A percentile compares a stretch with the other conserved stretches of the same genome.
phyloP scores from a whole-genome alignment of 2,888 invertebrate genomes.

The Xylota segnis region DNA sequence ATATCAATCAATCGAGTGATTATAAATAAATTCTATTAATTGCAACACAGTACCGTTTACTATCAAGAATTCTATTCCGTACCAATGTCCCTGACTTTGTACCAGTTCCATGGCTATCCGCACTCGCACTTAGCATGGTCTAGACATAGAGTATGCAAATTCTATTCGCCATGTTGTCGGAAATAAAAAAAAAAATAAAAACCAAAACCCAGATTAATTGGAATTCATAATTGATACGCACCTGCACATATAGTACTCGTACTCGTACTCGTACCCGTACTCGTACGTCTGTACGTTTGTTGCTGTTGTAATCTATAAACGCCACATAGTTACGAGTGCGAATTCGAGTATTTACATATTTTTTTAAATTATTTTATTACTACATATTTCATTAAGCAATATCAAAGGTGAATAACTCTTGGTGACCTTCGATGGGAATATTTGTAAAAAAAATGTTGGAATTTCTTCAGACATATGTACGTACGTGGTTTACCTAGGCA shows the following conservation, averaged over 20 bases:
- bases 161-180: slow-evolving; percentile 50
- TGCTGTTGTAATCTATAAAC: slow-evolving; percentile 47
- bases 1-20: not conserved
- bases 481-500: not conserved
- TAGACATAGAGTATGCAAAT: slow-evolving; percentile 38
- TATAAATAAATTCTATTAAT: not conserved
- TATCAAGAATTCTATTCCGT: slow-evolving; percentile 57
- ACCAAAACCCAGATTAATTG: slow-evolving; percentile 27
- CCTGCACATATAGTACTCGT: not conserved
- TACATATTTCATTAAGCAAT: slow-evolving; percentile 38
- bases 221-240: slow-evolving; percentile 51
- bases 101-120: slow-evolving; percentile 60
- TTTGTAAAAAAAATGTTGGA: slow-evolving; percentile 32
- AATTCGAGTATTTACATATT: slow-evolving; percentile 29
- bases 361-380: slow-evolving; percentile 22
- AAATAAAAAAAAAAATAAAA: slow-evolving; percentile 42
- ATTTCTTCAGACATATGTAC: slow-evolving; percentile 31
- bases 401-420: slow-evolving; percentile 71
- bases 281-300: no score
- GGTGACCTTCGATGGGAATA: slow-evolving; percentile 46
- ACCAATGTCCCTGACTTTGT: slow-evolving; percentile 68
- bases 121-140: not conserved
- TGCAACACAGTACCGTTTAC: slow-evolving; percentile 37
- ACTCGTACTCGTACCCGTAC: no score
- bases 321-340: slow-evolving; percentile 27